Evolutionary conservation across 2,797 vertebrate genomes (phyloP), one percentile per base, ranked within the genome.

Genomic region (Sebastes miniatus): DNA sequence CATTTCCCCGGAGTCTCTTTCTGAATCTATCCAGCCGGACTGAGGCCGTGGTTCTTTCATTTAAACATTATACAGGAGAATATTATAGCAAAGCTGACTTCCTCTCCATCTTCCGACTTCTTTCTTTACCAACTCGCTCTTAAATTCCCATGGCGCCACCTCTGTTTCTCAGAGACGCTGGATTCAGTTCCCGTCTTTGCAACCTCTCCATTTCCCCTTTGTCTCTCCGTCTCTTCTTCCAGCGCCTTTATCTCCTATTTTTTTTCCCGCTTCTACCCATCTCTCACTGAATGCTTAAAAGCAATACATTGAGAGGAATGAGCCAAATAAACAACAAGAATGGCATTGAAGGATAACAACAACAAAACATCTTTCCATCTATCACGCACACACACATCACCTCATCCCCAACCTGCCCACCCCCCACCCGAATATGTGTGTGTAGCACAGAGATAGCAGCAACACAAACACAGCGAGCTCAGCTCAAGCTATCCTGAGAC

Each of bases 371-470:
- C 22, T 73, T 80, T 80, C 25, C 29, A 70, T 85, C 54, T 50
- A 16, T 50, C 43, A 57, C 22, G 32, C 14, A 7, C 24, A 62
- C 59, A 73, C 34, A 52, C n/a, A 56, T 32, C 39, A 43, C 32
- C 47, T 68, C 52, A 14, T 25, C 24, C 25, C 59, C 52, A 62
- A 27, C 32, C 69, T 24, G 59, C 68, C 59, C 62, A 29, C 13
- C 13, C 39, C 56, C 0, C 43, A 2, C 63, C 32, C 34, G 73
- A 80, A 77, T 58, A 54, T 34, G 69, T 73, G 57, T 9, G 81
- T 91, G 83, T 58, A 57, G 71, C 25, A 34, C 43, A 32, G 77
- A 83, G 90, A 87, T 86, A 89, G 81, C 57, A 34, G 54, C 54
- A 52, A 50, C 65, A 75, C 78, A 91, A 84, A 90, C 75, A 74